Evolutionary conservation across 2,113 vertebrate genomes (phyloP).

Genomic region (Centropus unirufus): DNA sequence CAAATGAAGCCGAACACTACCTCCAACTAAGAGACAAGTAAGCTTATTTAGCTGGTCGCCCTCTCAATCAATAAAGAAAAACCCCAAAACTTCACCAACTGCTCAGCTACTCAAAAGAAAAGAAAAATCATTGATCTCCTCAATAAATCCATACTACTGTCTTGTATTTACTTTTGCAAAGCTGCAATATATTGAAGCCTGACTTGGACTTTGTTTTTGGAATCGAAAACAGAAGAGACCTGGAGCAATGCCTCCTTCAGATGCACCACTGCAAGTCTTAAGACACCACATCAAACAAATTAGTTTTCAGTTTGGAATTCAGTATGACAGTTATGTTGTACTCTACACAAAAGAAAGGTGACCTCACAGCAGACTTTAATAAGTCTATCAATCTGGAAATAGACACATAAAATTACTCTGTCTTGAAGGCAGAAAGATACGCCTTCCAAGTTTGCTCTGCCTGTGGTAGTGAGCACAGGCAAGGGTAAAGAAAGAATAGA

Average conservation of each 20-base stretch:
- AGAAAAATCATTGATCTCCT: not conserved
- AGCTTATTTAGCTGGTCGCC: not conserved
- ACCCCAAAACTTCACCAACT: not conserved
- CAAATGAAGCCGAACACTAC: not conserved
- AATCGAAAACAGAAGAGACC: not conserved
- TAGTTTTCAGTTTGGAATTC: not conserved
- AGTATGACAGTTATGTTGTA: not conserved
- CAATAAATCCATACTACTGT: not conserved
- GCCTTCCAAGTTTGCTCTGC: not conserved
- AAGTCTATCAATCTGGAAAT: not conserved
- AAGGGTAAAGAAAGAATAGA: not conserved
- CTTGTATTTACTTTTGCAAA: not conserved
- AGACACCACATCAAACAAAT: not conserved
- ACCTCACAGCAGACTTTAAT: not conserved
- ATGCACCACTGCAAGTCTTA: not conserved
- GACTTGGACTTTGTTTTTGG: not conserved
- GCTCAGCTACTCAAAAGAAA: not conserved
- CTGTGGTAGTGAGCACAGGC: not conserved
- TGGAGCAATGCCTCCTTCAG: not conserved
- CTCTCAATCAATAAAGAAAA: not conserved
- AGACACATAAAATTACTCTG: not conserved
- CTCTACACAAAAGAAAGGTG: not conserved
- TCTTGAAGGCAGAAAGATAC: not conserved
- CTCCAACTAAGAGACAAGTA: not conserved
- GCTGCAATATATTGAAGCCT: not conserved